Evolutionary conservation across 2,113 vertebrate genomes (phyloP).

Genomic region (Acanthochromis polyacanthus): DNA sequence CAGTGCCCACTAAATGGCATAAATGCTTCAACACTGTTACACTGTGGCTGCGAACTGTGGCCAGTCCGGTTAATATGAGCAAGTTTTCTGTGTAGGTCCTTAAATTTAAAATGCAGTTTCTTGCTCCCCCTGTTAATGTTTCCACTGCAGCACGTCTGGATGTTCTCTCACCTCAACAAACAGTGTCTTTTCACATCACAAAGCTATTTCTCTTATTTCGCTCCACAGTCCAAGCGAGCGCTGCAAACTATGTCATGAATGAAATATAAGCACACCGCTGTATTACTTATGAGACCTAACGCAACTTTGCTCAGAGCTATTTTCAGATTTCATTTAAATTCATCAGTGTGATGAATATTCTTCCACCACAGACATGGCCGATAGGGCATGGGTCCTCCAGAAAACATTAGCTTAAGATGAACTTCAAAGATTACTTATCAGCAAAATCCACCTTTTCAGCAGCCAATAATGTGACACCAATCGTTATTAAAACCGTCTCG

Average conservation of each 20-base stretch:
- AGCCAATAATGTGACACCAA: conserved; percentile 62
- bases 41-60: conserved; percentile 6
- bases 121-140: conserved; percentile 30
- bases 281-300: conserved; percentile 80
- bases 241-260: conserved; percentile 78
- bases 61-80: conserved; percentile 16
- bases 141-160: conserved; percentile 41
- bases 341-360: conserved; percentile 68
- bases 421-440: conserved; percentile 74
- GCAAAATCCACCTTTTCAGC: conserved; percentile 63
- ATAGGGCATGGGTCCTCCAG: conserved; percentile 42
- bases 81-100: conserved; percentile 19
- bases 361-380: conserved; percentile 36
- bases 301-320: conserved; percentile 78
- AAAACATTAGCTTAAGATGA: conserved; percentile 69
- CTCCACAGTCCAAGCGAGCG: conserved; percentile 46
- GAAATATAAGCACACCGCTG: conserved; percentile 78
- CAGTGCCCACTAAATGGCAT: conserved; percentile 29
- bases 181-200: conserved; percentile 74
- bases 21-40: neutral
- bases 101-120: conserved; percentile 28
- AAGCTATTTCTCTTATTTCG: conserved; percentile 67
- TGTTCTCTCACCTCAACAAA: conserved; percentile 65
- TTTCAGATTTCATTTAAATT: conserved; percentile 78
- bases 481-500: conserved; percentile 35